Percentiles rank a stretch among this genome's conserved stretches.
Conservation (phyloP, 2,888 invertebrate species). For the Caradrina kadenii region DNA sequence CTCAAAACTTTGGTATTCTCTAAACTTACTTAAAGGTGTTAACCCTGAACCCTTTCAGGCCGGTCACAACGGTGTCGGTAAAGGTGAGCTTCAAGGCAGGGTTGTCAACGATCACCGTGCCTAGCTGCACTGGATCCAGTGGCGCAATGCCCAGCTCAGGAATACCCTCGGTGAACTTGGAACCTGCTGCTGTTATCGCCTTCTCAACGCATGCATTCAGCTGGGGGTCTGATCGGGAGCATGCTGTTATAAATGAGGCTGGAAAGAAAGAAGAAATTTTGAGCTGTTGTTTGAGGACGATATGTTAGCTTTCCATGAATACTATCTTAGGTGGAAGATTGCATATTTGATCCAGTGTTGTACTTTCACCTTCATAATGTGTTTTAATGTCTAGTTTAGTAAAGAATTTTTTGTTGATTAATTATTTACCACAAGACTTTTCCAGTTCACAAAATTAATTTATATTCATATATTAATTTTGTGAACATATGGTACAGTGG, state of each 20-base stretch:
- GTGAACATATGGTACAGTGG: no score
- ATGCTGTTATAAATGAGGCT: slow-evolving; percentile 87
- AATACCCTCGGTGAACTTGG: slow-evolving; percentile 83
- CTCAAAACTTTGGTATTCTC: no score
- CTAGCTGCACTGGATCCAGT: slow-evolving; percentile 86
- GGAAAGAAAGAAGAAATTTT: slow-evolving; percentile 58
- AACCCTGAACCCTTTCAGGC: slow-evolving; percentile 79
- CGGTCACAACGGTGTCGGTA: slow-evolving; percentile 85
- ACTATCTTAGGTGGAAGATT: no score
- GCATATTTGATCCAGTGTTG: no score
- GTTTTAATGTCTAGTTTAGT: no score
- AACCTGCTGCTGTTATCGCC: slow-evolving; percentile 74
- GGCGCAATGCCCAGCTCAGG: slow-evolving; percentile 86
- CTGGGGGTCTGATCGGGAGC: slow-evolving; percentile 83
- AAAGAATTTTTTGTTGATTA: no score
- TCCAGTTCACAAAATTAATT: no score
- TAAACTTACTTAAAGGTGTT: slow-evolving; percentile 84
- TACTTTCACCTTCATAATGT: no score
- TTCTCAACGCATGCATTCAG: slow-evolving; percentile 82
- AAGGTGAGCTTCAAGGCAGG: slow-evolving; percentile 84
- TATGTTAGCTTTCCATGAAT: not conserved
- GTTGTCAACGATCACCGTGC: slow-evolving; percentile 84
- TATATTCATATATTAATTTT: no score
- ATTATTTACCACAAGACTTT: no score
- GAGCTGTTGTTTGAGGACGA: not conserved